Percentiles rank a stretch among this genome's conserved stretches.
phyloP scores from a whole-genome alignment of 1,140 invertebrate genomes.

The Euwallacea similis region DNA sequence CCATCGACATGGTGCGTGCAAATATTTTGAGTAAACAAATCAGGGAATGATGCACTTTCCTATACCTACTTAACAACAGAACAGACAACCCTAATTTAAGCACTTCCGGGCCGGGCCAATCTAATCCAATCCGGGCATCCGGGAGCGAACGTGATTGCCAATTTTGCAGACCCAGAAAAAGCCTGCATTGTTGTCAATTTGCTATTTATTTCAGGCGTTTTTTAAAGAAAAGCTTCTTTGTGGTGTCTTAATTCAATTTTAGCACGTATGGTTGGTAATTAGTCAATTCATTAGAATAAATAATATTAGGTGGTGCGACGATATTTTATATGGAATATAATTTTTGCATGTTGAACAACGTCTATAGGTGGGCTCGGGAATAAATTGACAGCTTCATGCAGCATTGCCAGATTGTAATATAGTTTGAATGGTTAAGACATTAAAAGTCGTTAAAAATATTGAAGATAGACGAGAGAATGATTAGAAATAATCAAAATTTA shows the following conservation, averaged over 20 bases:
- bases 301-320: no score
- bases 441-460: no score
- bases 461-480: no score
- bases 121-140: conserved; percentile 48
- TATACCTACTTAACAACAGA: conserved; percentile 20
- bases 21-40: conserved; percentile 1
- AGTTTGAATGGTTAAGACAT: no score
- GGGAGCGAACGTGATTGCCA: conserved; percentile 41
- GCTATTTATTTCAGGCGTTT: neutral
- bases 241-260: no score
- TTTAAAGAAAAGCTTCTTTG: no score
- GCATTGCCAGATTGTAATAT: neutral
- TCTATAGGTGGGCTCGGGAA: no score
- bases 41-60: neutral
- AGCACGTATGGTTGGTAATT: no score
- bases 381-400: neutral
- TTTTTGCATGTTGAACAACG: no score
- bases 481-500: no score
- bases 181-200: neutral
- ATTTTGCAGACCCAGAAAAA: neutral
- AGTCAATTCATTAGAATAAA: neutral
- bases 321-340: no score
- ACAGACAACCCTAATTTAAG: conserved; percentile 48
- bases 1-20: neutral
- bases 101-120: conserved; percentile 50